These are phyloP conservation scores for fruit fly (Drosophila melanogaster) DNA, from an alignment of 1,140 invertebrate genomes.

Conservation along the genomic window Release_6_plus_ISO1_MT NT_033779.5:4023001-4023500, in stretches of 20 bases:
- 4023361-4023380: conserved; percentile 69
- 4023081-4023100: no score
- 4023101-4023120: background rate
- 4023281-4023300: background rate
- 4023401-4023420: conserved; percentile 58
- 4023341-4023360: conserved; percentile 39
- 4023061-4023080: conserved; percentile 14
- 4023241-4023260: background rate
- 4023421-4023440: conserved; percentile 72
- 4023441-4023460: conserved; percentile 12
- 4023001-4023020: conserved; percentile 24
- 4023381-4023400: conserved; percentile 35
- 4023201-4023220: background rate
- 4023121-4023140: background rate
- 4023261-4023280: conserved; percentile 1
- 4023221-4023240: background rate
- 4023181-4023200: background rate
- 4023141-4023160: no score
- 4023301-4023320: conserved; percentile 20
- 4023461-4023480: background rate
- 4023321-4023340: conserved; percentile 38
- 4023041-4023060: background rate
- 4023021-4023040: background rate
- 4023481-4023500: conserved; percentile 5
- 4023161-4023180: background rate